These are phyloP conservation scores for Myrmecobius fasciatus DNA, from an alignment of 2,113 vertebrate genomes.

Conservation along the genomic window DNA sequence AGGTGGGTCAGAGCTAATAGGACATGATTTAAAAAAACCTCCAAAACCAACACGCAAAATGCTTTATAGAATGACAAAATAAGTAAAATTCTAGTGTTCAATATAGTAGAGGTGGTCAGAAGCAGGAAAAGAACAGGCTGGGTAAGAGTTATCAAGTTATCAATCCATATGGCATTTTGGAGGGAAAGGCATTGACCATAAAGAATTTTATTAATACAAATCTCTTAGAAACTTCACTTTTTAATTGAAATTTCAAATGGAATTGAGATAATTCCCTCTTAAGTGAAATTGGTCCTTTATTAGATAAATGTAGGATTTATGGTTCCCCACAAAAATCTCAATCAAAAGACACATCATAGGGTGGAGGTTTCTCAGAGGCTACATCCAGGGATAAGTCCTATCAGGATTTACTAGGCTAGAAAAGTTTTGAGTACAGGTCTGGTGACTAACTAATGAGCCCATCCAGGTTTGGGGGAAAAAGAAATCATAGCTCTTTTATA, in stretches of 20 bases:
- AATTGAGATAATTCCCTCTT: not conserved
- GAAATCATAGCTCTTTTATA: not conserved
- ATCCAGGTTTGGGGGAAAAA: not conserved
- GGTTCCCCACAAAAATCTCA: not conserved
- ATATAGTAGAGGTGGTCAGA: not conserved
- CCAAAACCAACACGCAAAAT: not conserved
- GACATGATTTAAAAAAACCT: not conserved
- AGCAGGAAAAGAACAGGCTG: not conserved
- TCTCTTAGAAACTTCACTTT: not conserved
- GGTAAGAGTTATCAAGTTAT: not conserved
- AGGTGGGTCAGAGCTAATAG: not conserved
- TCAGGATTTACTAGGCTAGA: not conserved
- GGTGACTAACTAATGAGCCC: not conserved
- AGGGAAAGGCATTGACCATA: not conserved
- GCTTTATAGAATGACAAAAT: not conserved
- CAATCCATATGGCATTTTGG: constrained; percentile 7
- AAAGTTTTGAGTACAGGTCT: not conserved
- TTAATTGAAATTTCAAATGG: not conserved
- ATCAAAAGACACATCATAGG: not conserved
- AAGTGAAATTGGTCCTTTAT: not conserved
- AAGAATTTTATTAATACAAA: not conserved
- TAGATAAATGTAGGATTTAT: not conserved
- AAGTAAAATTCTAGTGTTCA: not conserved
- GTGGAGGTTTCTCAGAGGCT: not conserved
- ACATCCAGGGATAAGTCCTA: not conserved